Base-by-base conservation (phyloP, 2,888 invertebrate genomes). In the Tachina grossa region DNA sequence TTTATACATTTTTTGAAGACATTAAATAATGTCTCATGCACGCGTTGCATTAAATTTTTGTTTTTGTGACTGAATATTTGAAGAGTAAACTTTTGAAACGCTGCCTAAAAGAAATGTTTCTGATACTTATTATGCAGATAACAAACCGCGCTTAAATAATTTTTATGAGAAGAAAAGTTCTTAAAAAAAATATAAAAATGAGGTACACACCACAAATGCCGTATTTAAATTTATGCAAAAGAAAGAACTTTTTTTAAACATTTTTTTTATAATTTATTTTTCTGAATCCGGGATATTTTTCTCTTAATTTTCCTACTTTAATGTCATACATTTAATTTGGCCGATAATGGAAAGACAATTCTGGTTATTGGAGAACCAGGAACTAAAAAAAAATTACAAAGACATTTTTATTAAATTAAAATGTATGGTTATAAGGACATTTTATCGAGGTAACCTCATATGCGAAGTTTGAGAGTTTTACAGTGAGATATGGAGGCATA, bases 221-320 rank as follows among this genome's bases (percentile, higher is more conserved):
- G 11, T 16, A 47, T 74, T 76, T 76, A 49, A 66, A 74, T 74
- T 66, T 77, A 77, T 74, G 55, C 68, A 61, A 55, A 72, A 49
- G 9, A 55, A 72, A 49, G 9, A n/a, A 8, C 1, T 63, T 49
- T 49, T 41, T 31, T 31, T 31, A 6, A 19, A 39, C 16, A 11
- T 39, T 65, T 69, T 77, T 74, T 59, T 59, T 59, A 19, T 47
- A 51, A 39, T 51, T 16, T 47, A 19, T 76, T 57, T 41, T 22
- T 78, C 45, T 47, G 78, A 81, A 78, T 85, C 85, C 85, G 85
- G 85, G 81, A n/a, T n/a, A n/a, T 78, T 59, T 69, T 81, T 78
- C 74, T 69, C 63, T 75, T 72, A 13, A 45, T 41, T 81, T 82
- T 85, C 51, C 49, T 78, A 81, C 81, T 84, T 80, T 80, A 71